Conservation (phyloP, 1,140 invertebrate genomes). For the Platorchestia sp. region DNA sequence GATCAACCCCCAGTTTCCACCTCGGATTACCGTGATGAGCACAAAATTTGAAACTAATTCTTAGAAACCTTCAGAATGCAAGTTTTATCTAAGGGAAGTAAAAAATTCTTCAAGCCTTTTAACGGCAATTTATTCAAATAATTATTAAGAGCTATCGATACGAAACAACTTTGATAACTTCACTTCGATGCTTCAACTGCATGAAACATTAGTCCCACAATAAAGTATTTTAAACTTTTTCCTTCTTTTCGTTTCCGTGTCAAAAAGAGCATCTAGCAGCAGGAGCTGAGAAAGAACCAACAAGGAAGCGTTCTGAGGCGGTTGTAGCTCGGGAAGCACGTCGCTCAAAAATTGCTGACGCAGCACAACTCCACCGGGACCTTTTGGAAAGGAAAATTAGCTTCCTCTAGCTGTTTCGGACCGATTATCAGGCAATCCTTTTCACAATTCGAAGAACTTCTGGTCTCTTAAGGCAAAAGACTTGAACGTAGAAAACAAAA, state of each 20-base stretch:
- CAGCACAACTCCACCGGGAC: neutral
- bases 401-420: constrained; percentile 33
- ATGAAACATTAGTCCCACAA: neutral
- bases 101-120: neutral
- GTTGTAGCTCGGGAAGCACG: neutral
- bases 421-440: neutral
- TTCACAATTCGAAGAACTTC: neutral
- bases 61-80: neutral
- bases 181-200: neutral
- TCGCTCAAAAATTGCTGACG: constrained; percentile 26
- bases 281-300: neutral
- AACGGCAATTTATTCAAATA: neutral
- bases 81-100: neutral
- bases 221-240: neutral
- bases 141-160: neutral
- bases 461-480: neutral
- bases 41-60: neutral
- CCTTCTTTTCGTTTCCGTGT: neutral
- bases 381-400: constrained; percentile 38
- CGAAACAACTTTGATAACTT: neutral
- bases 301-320: neutral
- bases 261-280: neutral
- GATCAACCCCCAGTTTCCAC: neutral
- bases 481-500: neutral
- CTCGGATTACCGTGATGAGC: neutral